These are phyloP conservation scores for Drosophila mettleri DNA, from an alignment of 2,888 invertebrate genomes.

Conservation along the genomic window DNA sequence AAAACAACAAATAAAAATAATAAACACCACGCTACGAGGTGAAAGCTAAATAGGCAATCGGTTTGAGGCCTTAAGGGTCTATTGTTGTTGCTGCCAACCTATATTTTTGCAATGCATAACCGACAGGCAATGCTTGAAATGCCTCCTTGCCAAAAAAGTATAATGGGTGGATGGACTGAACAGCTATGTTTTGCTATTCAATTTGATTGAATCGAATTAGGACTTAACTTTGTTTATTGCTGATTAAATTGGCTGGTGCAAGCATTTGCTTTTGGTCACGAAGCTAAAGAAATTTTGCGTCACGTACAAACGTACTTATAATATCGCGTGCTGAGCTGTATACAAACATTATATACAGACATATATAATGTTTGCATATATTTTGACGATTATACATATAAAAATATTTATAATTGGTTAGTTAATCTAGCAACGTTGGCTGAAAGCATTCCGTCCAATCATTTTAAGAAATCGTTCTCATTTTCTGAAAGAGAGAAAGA, in stretches of 20 bases:
- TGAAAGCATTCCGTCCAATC: too few species aligned
- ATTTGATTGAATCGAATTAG: constrained; percentile 81
- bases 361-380: not conserved
- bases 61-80: constrained; percentile 22
- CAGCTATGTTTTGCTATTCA: constrained; percentile 65
- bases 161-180: not conserved
- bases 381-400: not conserved
- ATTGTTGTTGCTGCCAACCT: constrained; percentile 56
- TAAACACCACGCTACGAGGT: constrained; percentile 57
- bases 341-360: not conserved
- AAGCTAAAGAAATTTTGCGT: constrained; percentile 46
- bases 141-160: not conserved
- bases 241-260: constrained; percentile 75
- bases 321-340: constrained; percentile 53
- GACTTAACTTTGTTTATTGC: constrained; percentile 79
- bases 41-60: constrained; percentile 55
- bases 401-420: too few species aligned
- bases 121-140: constrained; percentile 15
- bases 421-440: too few species aligned
- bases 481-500: too few species aligned
- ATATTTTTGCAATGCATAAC: constrained; percentile 52
- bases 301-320: constrained; percentile 17
- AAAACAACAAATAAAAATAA: constrained; percentile 42
- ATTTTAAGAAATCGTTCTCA: too few species aligned
- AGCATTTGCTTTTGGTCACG: constrained; percentile 55